Evolutionary conservation across 2,797 vertebrate genomes (phyloP), one percentile per base, ranked within the genome.

Genomic region (Rhyacichthys aspro): DNA sequence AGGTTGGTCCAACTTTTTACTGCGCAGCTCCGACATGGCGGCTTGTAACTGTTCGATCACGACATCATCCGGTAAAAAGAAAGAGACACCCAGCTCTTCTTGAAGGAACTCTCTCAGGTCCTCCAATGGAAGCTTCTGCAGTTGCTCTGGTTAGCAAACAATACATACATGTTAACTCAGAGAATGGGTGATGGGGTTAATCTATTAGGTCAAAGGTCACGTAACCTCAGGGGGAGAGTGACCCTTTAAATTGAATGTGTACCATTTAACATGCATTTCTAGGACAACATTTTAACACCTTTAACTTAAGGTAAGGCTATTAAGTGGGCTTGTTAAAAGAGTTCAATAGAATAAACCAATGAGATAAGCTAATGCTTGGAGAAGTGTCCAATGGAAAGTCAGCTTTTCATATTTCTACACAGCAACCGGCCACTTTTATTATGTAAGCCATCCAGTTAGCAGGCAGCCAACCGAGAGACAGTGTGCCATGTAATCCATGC

Each of bases 61-160:
- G 0, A 65, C 11, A 36, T 96, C 91, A 0, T 95, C 94, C 12
- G 90, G 90, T 0, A 91, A 87, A 63, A 91, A 81, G 81, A 92
- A 87, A 18, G 93, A 93, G 43, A 67, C 78, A 0, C 89, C 85
- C 18, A 93, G 91, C 59, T 88, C 86, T 85, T 94, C 94, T 85
- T 95, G 94, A 44, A 95, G 89, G 59, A 94, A 95, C 67, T 95
- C 94, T 70, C 91, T 86, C 44, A 94, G 82, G 43, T 95, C 94
- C 76, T 95, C 93, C 63, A 94, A 83, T 3, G 87, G 81, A 85
- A 93, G 89, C 88, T 93, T 94, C 73, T 91, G 83, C 65, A 96
- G 76, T n/a, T 78, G 90, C 76, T 96, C 94, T 95, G 85, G 62
- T 75, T 34, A 48, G 47, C 47, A 75, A 49, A 71, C 11, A 74